Conservation (phyloP, 2,888 invertebrate species). For the Drosophila cracens region DNA sequence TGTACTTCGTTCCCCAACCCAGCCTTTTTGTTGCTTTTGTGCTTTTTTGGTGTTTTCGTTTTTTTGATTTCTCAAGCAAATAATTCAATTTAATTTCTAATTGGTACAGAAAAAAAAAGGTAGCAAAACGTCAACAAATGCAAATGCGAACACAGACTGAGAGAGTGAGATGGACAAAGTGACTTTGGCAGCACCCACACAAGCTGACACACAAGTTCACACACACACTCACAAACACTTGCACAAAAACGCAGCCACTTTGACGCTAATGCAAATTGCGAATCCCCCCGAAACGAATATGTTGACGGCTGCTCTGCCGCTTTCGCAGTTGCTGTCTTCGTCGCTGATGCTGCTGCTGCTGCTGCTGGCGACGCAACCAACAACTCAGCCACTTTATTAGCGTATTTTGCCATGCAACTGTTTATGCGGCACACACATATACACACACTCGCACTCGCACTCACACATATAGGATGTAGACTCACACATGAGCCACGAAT, state of each 20-base stretch:
- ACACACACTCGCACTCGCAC: conserved; percentile 2
- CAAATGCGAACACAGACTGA: conserved; percentile 22
- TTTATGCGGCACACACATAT: conserved; percentile 70
- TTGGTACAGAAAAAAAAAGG: conserved; percentile 60
- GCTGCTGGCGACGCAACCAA: conserved; percentile 42
- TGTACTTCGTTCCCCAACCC: background rate
- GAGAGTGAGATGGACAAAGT: conserved; percentile 7
- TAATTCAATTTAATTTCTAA: conserved; percentile 80
- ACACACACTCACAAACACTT: conserved; percentile 32
- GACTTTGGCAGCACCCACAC: conserved; percentile 10
- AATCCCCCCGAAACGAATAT: conserved; percentile 41
- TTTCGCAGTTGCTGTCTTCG: conserved; percentile 5
- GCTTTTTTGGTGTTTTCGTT: conserved; percentile 35
- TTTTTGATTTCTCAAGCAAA: conserved; percentile 78
- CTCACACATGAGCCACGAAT: conserved; percentile 68
- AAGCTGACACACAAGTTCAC: conserved; percentile 4
- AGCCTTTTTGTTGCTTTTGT: background rate
- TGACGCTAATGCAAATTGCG: conserved; percentile 79
- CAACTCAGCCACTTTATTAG: conserved; percentile 81
- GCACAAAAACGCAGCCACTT: conserved; percentile 78
- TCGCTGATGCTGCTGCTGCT: conserved; percentile 12
- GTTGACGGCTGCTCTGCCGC: conserved; percentile 29
- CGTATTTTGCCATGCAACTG: conserved; percentile 82
- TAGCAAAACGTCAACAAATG: conserved; percentile 50
- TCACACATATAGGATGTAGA: conserved; percentile 13